phyloP scores from a whole-genome alignment of 2,113 vertebrate species.

The Mellivora capensis region DNA sequence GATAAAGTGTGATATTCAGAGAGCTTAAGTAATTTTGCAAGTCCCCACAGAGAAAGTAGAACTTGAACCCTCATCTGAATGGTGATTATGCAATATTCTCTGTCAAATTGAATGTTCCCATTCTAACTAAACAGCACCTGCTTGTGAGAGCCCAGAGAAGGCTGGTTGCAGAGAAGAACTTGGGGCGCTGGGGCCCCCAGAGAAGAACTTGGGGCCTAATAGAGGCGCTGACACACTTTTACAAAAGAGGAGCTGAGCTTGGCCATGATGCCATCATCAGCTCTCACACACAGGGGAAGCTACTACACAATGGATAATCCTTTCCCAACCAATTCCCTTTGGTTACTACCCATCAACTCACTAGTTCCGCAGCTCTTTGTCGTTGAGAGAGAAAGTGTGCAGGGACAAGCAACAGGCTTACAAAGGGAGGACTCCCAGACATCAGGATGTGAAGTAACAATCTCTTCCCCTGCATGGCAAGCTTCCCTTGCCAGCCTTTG shows the following conservation, averaged over 20 bases:
- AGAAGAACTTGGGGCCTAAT: neutral
- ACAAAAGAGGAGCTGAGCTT: neutral
- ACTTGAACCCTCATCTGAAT: neutral
- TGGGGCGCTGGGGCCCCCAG: too few species aligned
- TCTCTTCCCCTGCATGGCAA: neutral
- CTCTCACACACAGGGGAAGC: neutral
- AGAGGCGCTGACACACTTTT: neutral
- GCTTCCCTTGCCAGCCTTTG: neutral
- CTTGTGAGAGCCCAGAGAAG: neutral
- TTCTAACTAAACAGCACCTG: neutral
- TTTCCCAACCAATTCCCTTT: neutral
- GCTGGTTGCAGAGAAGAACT: neutral
- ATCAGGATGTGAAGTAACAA: neutral
- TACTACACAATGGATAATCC: neutral
- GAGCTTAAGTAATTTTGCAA: neutral
- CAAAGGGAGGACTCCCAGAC: neutral
- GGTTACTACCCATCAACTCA: too few species aligned
- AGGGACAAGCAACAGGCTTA: neutral
- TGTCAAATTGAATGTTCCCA: neutral
- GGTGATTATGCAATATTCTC: fast-evolving
- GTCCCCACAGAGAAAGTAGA: neutral
- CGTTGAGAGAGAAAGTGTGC: neutral
- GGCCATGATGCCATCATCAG: fast-evolving
- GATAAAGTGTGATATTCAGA: neutral
- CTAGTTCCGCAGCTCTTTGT: neutral